Conservation (phyloP, 2,113 vertebrate genomes). For the Caretta caretta region DNA sequence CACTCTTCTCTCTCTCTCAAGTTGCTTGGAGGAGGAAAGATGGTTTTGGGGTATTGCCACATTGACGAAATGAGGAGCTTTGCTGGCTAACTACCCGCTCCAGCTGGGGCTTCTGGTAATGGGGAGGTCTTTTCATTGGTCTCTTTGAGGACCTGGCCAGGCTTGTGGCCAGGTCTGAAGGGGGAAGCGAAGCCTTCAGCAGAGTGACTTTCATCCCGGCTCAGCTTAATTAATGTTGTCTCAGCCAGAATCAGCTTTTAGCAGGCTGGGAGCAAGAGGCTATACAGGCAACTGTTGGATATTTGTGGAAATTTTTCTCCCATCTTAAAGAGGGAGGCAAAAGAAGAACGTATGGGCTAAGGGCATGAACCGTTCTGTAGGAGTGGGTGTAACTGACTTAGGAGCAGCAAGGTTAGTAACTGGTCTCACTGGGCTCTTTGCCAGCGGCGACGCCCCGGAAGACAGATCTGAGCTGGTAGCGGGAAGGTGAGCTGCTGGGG, state of each 20-base stretch:
- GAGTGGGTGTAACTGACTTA: neutral
- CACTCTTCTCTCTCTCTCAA: neutral
- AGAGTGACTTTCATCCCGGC: neutral
- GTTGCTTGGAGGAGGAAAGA: neutral
- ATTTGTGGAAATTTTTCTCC: neutral
- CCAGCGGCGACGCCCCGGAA: neutral
- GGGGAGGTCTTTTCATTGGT: neutral
- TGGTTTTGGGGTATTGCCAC: neutral
- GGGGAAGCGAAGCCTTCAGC: neutral
- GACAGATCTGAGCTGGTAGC: neutral
- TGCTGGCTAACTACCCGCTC: neutral
- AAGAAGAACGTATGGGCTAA: neutral
- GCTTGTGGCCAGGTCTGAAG: neutral
- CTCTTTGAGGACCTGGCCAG: neutral
- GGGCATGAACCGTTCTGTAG: neutral
- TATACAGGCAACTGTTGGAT: neutral
- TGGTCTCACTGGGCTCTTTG: neutral
- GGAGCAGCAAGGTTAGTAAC: neutral
- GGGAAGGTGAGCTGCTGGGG: neutral
- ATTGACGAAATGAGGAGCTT: rapidly evolving
- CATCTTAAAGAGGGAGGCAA: neutral
- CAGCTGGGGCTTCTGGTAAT: neutral
- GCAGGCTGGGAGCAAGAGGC: neutral
- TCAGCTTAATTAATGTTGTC: neutral
- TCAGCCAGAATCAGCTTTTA: neutral